Evolutionary conservation across 23 tunicate species (phyloP).

Genomic region (Oikopleura dioica): DNA sequence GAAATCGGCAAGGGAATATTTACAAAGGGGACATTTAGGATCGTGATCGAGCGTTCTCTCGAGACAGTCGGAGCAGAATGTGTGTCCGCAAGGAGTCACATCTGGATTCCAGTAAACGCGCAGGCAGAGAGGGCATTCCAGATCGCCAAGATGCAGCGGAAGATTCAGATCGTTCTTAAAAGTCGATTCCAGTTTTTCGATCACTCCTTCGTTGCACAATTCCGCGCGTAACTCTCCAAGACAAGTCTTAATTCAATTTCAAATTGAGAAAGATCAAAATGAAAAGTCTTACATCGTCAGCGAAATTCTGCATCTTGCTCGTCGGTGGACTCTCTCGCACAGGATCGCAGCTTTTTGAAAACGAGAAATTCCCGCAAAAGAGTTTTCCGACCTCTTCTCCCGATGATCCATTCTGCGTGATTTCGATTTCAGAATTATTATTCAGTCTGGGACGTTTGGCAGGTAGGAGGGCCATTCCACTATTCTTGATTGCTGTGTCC

Average conservation of each 20-base stretch:
- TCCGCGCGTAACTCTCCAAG: not conserved
- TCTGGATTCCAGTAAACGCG: constrained; percentile 41
- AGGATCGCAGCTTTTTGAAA: no score
- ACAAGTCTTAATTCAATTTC: not conserved
- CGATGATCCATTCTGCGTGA: no score
- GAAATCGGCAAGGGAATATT: not conserved
- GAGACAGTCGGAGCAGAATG: constrained; percentile 43
- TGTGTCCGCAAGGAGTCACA: constrained; percentile 78
- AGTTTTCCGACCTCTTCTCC: no score
- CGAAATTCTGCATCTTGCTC: no score
- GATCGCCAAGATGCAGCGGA: constrained; percentile 16
- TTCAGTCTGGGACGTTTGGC: no score
- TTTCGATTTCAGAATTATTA: no score
- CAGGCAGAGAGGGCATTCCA: constrained; percentile 81
- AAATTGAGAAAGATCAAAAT: no score
- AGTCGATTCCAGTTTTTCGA: not conserved
- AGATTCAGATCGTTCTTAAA: not conserved
- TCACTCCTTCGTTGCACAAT: not conserved
- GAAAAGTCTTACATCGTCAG: no score
- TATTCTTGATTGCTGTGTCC: no score
- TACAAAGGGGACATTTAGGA: not conserved
- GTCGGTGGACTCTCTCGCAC: no score
- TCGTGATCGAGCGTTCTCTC: constrained; percentile 24
- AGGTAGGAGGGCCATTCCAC: no score
- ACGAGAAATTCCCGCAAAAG: no score